Evolutionary conservation across 2,797 vertebrate genomes (phyloP).

Genomic region (Enteromius afrohamiltoni): DNA sequence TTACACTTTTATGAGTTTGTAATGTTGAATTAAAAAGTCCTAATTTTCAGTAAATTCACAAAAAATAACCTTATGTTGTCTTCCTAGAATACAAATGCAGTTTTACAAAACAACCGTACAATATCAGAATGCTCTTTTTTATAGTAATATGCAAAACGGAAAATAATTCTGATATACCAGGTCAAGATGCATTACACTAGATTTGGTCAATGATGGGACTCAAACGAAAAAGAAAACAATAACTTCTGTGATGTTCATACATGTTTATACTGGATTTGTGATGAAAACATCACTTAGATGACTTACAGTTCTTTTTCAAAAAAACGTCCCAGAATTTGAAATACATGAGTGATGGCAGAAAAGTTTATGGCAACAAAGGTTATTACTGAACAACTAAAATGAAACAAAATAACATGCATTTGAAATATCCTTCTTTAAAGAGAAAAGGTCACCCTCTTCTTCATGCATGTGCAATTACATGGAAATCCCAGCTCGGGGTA

Average conservation of each 20-base stretch:
- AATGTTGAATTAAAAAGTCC: neutral
- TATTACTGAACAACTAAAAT: neutral
- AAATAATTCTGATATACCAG: neutral
- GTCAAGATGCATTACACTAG: neutral
- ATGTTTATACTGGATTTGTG: neutral
- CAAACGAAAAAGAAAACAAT: neutral
- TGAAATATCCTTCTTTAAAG: conserved; percentile 4
- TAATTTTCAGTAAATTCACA: neutral
- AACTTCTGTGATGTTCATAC: neutral
- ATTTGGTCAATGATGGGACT: neutral
- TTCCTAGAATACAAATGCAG: neutral
- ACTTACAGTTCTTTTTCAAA: neutral
- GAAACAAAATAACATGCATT: neutral
- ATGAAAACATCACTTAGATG: neutral
- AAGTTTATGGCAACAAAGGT: neutral
- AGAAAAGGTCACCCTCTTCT: neutral
- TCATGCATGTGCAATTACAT: neutral
- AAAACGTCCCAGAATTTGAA: neutral
- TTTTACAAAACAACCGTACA: neutral
- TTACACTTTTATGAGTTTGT: neutral
- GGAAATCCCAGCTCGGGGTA: conserved; percentile 1
- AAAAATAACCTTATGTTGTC: neutral
- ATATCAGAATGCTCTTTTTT: neutral
- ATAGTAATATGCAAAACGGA: neutral
- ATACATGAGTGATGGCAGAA: neutral